Evolutionary conservation across 2,888 invertebrate genomes (phyloP), one percentile per base, ranked within the genome.

Genomic region (Drosophila demipolita): DNA sequence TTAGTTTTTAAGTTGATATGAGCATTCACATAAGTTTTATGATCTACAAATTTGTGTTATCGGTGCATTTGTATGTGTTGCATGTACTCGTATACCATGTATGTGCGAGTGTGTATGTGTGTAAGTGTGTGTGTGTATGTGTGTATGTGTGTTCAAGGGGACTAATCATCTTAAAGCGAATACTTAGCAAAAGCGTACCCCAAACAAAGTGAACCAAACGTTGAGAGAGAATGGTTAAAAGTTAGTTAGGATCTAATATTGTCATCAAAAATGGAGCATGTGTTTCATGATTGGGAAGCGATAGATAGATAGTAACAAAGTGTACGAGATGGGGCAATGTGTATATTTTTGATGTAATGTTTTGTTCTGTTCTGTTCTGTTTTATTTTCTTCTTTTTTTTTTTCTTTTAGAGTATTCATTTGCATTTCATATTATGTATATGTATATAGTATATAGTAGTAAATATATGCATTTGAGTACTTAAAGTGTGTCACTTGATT

Each of bases 221-320:
- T 64, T 49, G n/a, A 59, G 60, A 78, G 61, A 61, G 40, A 58
- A 64, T 53, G 52, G 33, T 72, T 65, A 72, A 72, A 35, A 49
- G 50, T 66, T 66, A 78, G 75, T 76, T 89, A 85, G 85, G 85
- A 70, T 89, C 85, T 85, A 85, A 85, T 85, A 85, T 85, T 85
- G 85, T 85, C 85, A 87, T 89, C 80, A 84, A 87, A 87, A 77
- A 87, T 80, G 72, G 77, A 61, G 74, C 73, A 73, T 69, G 77
- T 57, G 50, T 33, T 20, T 35, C 40, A 55, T 62, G 61, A 62
- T 60, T 20, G 69, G 49, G 26, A 67, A 67, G 69, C 67, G 57
- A 35, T 32, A 49, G 45, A 29, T 29, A 23, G 23, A 66, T 40
- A n/a, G 15, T 62, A 45, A 32, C 23, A 48, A 66, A 45, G 53